Evolutionary conservation across 2,797 vertebrate genomes (phyloP), one percentile per base, ranked within the genome.

Genomic region (Oophaga sylvatica): DNA sequence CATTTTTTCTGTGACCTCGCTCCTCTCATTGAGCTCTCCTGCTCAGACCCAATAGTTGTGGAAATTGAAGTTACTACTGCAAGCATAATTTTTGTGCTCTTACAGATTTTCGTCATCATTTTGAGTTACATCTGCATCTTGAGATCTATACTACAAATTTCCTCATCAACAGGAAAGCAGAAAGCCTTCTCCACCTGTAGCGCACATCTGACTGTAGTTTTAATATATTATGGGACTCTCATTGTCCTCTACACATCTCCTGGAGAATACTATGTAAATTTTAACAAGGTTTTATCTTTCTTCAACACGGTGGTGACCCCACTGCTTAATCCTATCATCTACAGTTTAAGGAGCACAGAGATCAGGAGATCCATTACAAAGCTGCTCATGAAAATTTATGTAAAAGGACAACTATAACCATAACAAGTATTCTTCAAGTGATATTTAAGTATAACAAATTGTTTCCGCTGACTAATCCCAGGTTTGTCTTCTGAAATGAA

Each of bases 161-260:
- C 81, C 22, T 92, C 87, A 2, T 67, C 20, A 12, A 75, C 87
- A 2, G 90, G 91, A 45, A 90, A 84, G 13, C 88, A 65, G 57
- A 92, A 92, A 65, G 90, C 89, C 15, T 93, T 91, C 84, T 92
- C 90, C 8, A 91, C 90, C 1, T 92, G 90, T 68, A 87, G 90
- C 3, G 41, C 80, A 26, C 86, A 87, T 31, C 60, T 87, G 45
- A n/a, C 60, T 16, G 71, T 87, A 57, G 80, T 83, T 12, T 77
- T 56, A 16, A 45, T 56, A 17, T 87, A 76, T 68, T 87, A 56
- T 35, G 80, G 86, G 17, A 83, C 79, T 19, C 45, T 87, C 5
- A 53, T 82, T 57, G 31, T 59, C 11, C 59, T 82, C 13, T 87
- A 87, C 78, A n/a, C 75, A 6, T 41, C 45, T 8, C 86, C 86